These are phyloP conservation scores for Keiferia lycopersicella DNA, from an alignment of 2,888 invertebrate species.

Conservation along the genomic window DNA sequence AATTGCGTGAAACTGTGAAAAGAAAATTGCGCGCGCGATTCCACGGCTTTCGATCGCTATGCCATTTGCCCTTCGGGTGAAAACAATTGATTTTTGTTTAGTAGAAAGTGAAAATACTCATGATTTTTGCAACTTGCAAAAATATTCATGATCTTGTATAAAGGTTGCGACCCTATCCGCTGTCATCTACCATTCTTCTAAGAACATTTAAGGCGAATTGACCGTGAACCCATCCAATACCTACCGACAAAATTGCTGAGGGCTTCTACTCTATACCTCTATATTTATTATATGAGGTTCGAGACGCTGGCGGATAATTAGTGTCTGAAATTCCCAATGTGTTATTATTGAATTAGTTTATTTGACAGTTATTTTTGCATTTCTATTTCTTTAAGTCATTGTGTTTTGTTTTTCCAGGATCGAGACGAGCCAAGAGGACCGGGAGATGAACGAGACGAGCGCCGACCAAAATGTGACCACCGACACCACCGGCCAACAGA, in stretches of 20 bases:
- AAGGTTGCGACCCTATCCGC: slow-evolving; percentile 1
- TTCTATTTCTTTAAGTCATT: background rate
- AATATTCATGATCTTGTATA: slow-evolving; percentile 25
- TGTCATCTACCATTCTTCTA: background rate
- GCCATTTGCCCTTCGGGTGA: slow-evolving; percentile 44
- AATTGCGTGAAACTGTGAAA: slow-evolving; percentile 59
- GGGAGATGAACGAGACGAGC: slow-evolving; percentile 45
- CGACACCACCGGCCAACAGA: slow-evolving; percentile 75
- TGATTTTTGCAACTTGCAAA: too few relatives aligned
- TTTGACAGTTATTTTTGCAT: too few relatives aligned
- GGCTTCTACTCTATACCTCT: slow-evolving; percentile 17
- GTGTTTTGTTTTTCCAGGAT: slow-evolving; percentile 57
- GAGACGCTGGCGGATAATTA: too few relatives aligned
- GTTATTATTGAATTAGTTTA: too few relatives aligned
- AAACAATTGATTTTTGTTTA: slow-evolving; percentile 56
- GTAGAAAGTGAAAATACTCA: slow-evolving; percentile 53
- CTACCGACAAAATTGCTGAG: background rate
- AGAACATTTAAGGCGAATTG: background rate
- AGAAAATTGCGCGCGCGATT: slow-evolving; percentile 41
- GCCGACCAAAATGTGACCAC: slow-evolving; percentile 73
- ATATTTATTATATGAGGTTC: too few relatives aligned
- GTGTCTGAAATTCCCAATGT: too few relatives aligned
- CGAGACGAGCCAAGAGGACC: slow-evolving; percentile 42
- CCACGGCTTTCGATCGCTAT: slow-evolving; percentile 43
- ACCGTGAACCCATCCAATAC: slow-evolving; percentile 4